A percentile compares a stretch with the other conserved stretches of the same genome.
Evolutionary conservation across 2,113 vertebrate species (phyloP).

Genomic region (Ophiodon elongatus): DNA sequence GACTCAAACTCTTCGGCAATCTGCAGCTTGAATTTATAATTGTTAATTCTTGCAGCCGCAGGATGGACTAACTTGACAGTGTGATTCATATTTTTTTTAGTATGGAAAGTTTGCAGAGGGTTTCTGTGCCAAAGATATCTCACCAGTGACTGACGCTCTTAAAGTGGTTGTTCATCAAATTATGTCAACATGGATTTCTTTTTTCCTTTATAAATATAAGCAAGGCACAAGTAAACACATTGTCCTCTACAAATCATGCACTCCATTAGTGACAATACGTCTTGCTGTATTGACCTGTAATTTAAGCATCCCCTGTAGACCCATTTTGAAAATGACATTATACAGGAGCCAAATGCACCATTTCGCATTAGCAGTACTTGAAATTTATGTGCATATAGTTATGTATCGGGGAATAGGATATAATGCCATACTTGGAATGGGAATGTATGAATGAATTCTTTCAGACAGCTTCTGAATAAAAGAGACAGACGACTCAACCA

Average conservation of each 20-base stretch:
- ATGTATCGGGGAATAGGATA: neutral
- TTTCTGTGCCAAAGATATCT: conserved; percentile 55
- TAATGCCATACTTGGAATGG: neutral
- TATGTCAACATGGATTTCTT: conserved; percentile 29
- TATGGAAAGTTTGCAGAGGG: conserved; percentile 28
- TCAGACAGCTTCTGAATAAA: neutral
- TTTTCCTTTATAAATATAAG: conserved; percentile 53
- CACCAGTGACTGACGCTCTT: conserved; percentile 25
- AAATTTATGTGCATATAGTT: conserved; percentile 24
- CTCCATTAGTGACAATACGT: conserved; percentile 62
- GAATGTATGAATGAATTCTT: conserved; percentile 9
- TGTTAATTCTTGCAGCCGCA: conserved; percentile 28
- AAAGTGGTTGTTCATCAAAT: conserved; percentile 72
- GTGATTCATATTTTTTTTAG: conserved; percentile 58
- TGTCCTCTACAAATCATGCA: conserved; percentile 60
- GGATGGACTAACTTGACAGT: conserved; percentile 31
- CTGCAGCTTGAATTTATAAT: conserved; percentile 23
- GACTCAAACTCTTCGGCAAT: conserved; percentile 9
- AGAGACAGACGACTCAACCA: neutral
- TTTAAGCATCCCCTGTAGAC: conserved; percentile 27
- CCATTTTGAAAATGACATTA: conserved; percentile 29
- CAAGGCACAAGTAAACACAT: conserved; percentile 50
- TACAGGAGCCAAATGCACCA: conserved; percentile 30
- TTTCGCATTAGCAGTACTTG: conserved; percentile 4
- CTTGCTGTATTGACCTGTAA: conserved; percentile 46